Evolutionary conservation across 2,888 invertebrate genomes (phyloP), one percentile per base, ranked within the genome.

Genomic region (Drosophila barbarae): DNA sequence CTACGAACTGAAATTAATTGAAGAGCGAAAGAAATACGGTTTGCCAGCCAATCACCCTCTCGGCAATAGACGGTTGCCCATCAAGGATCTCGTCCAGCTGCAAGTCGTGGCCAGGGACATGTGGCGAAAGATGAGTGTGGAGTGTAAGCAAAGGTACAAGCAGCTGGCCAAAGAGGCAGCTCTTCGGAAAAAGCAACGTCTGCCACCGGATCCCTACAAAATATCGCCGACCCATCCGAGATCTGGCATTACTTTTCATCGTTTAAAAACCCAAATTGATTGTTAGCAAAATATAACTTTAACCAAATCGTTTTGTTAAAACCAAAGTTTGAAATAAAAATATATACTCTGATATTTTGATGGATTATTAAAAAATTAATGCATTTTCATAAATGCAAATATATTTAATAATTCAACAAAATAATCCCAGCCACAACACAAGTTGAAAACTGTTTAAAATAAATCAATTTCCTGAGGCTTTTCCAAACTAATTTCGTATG

Each of bases 401-500:
- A 7, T 44, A 15, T 44, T 15, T 15, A 44, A 44, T 18, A 18
- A 7, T 44, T 12, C 44, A 4, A 12, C 28, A 30, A 46, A 28
- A 30, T 30, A 46, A 18, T 18, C 18, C 4, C 28, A 28, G 15
- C 46, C 30, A 30, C 28, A 44, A 30, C 28, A 44, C 44, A 18
- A 7, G 12, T 12, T 18, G 46, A 30, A 46, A 46, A 46, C 30
- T 21, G 9, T 32, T 21, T 13, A 9, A 13, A 32, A 32, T 32
- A 13, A 47, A 47, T 13, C 21, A 32, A 47, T 21, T 47, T 47
- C 18, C 32, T 21, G 21, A 13, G 21, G 13, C 21, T 39, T 21
- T 42, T n/a, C 15, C 15, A 28, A 7, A 3, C 2, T 12, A 12
- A 49, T 56, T 50, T 36, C 7, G 51, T 55, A 51, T 55, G 51